phyloP scores from a whole-genome alignment of 2,113 vertebrate genomes.

The Ia io region DNA sequence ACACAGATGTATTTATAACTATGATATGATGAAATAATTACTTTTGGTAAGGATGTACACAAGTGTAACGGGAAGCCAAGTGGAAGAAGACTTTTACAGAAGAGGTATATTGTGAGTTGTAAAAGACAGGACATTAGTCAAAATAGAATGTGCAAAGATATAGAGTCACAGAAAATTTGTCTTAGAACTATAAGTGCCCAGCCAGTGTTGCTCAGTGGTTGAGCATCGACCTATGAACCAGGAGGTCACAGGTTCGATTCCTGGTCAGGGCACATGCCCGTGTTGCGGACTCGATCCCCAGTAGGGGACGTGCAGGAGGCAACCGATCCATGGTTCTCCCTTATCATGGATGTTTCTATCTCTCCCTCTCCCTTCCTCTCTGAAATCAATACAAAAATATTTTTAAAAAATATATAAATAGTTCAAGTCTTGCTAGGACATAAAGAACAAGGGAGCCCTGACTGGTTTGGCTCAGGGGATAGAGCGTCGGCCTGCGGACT shows the following conservation, averaged over 20 bases:
- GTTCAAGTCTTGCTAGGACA: conserved; percentile 35
- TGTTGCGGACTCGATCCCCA: too few relatives aligned
- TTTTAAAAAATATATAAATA: neutral
- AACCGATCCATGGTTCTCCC: too few relatives aligned
- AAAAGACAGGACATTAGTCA: conserved; percentile 28
- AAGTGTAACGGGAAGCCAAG: neutral
- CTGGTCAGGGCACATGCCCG: too few relatives aligned
- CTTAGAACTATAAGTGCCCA: neutral
- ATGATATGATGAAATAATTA: conserved; percentile 24
- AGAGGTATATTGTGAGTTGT: conserved; percentile 11
- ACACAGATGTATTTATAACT: neutral
- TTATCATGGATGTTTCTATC: too few relatives aligned
- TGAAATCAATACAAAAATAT: too few relatives aligned
- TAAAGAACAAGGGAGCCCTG: conserved; percentile 39
- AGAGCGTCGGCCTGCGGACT: too few relatives aligned
- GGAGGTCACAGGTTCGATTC: too few relatives aligned
- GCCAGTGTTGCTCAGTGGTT: too few relatives aligned
- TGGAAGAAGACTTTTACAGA: conserved; percentile 36
- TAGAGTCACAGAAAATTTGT: conserved; percentile 13
- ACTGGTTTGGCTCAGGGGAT: too few relatives aligned
- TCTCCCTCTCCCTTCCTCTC: too few relatives aligned
- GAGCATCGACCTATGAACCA: too few relatives aligned
- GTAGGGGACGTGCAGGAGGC: too few relatives aligned
- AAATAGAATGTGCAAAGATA: conserved; percentile 33
- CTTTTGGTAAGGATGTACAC: conserved; percentile 43